Base-by-base conservation (phyloP, 2,888 invertebrate genomes). In the Heliconius hortense region DNA sequence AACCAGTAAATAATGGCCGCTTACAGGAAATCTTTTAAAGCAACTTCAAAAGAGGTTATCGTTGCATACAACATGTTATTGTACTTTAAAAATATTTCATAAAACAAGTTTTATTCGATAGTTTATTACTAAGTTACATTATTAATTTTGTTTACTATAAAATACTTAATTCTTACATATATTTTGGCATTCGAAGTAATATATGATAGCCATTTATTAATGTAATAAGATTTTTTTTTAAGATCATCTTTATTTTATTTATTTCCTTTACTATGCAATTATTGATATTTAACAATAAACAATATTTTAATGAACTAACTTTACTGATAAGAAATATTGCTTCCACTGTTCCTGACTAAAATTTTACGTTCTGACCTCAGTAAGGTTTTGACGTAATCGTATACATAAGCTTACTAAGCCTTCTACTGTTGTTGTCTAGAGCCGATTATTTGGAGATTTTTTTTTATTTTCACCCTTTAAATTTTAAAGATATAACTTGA, bases 1-100 rank as follows among this genome's bases (percentile, higher is more conserved):
- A 85, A 85, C 79, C 85, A 80, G 84, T 80, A 80, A 85, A 85
- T 84, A 84, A 83, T 84, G 81, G 84, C 85, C 86, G 85, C 82
- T 80, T 83, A 79, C 66, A 74, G 69, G 74, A 79, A 80, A 76
- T 72, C 68, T 77, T 76, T 76, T 67, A 31, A 39, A 71, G 73
- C 64, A 63, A 31, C 60, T 72, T 66, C 31, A 63, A 68, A 72
- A 48, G 26, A 64, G 13, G 26, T 53, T 31, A 62, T 68, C 31
- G 35, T 11, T 71, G 56, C 26, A 24, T 18, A 18, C 21, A 43
- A 21, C 48, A 43, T 43, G 26, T 67, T 64, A 7, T 48, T 26
- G 67, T 18, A 35, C 31, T 35, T 35, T 24, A 39, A 39, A 66
- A 67, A 18, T 26, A 21, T 68, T 53, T 53, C 8, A 4, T 69